Evolutionary conservation across 2,797 vertebrate species (phyloP), one percentile per base, ranked within the genome.

Genomic region (Malacoctenus gilli): DNA sequence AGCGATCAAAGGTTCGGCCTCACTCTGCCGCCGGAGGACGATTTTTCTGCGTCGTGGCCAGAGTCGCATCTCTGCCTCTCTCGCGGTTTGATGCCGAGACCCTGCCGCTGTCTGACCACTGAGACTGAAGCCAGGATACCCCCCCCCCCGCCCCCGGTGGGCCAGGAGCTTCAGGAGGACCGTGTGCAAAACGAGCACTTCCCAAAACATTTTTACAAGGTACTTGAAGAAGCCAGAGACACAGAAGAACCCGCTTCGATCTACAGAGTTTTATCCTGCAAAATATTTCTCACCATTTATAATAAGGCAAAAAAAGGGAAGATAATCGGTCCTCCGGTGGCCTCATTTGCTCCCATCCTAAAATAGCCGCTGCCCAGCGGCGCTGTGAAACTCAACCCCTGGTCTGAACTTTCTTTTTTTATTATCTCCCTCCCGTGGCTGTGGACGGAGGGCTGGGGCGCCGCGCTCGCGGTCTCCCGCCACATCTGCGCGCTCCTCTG

Each of bases 401-500:
- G 39, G 38, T 14, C 60, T 74, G 40, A 75, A 55, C 44, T 42
- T 57, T 68, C 48, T 71, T 39, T 38, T 70, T 74, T 32, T 34
- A n/a, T n/a, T 57, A 60, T 62, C 34, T 75, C 68, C 77, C 81
- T 47, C 57, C 32, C 72, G 67, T 35, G 65, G 30, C 49, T 63
- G 76, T 16, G 63, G 72, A 75, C 71, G 76, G 79, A 78, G 67
- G 79, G 55, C 39, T 78, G 46, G 43, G 64, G 46, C 62, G 58
- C 55, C 43, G 21, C 53, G 60, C 67, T 72, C 56, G 68, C 54
- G 68, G 80, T 84, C 66, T 70, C 49, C 9, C 44, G 37, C 49
- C 75, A 85, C 79, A 85, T 85, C 72, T 85, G 86, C 35, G 52
- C 2, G 3, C 52, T 60, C 36, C 52, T 41, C 59, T 59, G 70